Evolutionary conservation across 2,113 vertebrate genomes (phyloP).

Genomic region (Gallinago jamesoni): DNA sequence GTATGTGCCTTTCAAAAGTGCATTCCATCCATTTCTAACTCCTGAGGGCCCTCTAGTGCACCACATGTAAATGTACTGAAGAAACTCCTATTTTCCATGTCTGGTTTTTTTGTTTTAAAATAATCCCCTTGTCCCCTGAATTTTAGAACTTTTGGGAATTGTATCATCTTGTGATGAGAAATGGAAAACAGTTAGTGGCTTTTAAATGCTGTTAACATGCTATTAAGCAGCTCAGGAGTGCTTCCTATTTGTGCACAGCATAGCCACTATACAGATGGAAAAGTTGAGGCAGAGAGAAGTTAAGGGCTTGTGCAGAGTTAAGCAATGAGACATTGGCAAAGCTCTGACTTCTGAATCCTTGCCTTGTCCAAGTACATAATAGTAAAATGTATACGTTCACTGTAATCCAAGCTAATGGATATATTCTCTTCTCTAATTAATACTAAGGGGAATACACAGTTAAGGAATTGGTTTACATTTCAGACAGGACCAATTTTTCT

Average conservation of each 20-base stretch:
- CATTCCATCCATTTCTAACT: conserved; percentile 64
- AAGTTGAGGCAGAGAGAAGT: background rate
- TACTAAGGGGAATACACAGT: background rate
- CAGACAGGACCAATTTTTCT: background rate
- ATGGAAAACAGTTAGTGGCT: background rate
- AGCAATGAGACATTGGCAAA: background rate
- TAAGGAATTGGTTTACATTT: background rate
- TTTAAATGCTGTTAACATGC: background rate
- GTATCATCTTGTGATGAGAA: background rate
- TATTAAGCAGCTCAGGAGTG: background rate
- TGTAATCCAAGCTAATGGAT: background rate
- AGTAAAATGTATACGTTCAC: background rate
- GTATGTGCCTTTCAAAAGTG: conserved; percentile 48
- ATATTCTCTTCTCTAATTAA: background rate
- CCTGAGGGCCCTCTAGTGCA: conserved; percentile 77
- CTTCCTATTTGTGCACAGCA: background rate
- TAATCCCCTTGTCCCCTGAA: rapidly evolving
- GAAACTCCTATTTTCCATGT: background rate
- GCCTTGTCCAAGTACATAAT: background rate
- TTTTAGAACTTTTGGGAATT: background rate
- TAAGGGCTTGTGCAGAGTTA: background rate
- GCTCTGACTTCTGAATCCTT: background rate
- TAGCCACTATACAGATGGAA: background rate
- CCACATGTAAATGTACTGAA: conserved; percentile 9
- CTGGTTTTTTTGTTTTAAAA: background rate